Conservation (phyloP, 2,888 invertebrate species). For the Zhengitettix transpicula region DNA sequence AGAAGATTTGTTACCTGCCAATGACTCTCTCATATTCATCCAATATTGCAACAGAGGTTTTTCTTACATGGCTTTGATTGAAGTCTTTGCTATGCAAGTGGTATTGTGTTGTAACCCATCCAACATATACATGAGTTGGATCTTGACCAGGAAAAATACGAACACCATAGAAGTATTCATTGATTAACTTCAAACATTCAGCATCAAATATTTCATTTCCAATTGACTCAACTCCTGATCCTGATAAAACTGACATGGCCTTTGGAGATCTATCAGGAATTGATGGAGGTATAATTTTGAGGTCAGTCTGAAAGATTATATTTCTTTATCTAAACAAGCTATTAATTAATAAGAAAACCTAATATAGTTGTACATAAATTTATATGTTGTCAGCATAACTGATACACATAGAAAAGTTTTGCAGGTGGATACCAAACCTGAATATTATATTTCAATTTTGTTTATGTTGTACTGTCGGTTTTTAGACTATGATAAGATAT, state of each 20-base stretch:
- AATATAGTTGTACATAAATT: too few relatives aligned
- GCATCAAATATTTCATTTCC: slow-evolving; percentile 77
- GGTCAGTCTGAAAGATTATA: slow-evolving; percentile 31
- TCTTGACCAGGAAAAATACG: slow-evolving; percentile 90
- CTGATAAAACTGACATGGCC: slow-evolving; percentile 53
- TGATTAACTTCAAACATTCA: slow-evolving; percentile 77
- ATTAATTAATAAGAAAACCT: too few relatives aligned
- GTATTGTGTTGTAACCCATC: slow-evolving; percentile 98
- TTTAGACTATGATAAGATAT: too few relatives aligned
- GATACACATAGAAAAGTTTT: too few relatives aligned
- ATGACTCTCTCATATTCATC: slow-evolving; percentile 63
- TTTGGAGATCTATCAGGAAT: slow-evolving; percentile 45
- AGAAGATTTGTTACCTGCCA: slow-evolving; percentile 39
- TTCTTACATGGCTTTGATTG: slow-evolving; percentile 71
- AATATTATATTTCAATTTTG: too few relatives aligned
- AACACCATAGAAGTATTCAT: slow-evolving; percentile 89
- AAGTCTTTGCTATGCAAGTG: slow-evolving; percentile 81
- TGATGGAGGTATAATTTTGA: slow-evolving; percentile 43
- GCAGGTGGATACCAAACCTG: too few relatives aligned
- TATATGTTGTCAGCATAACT: too few relatives aligned
- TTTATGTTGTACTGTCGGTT: too few relatives aligned
- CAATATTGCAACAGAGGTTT: slow-evolving; percentile 61
- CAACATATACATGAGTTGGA: slow-evolving; percentile 86
- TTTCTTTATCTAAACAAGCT: too few relatives aligned
- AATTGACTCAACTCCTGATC: slow-evolving; percentile 58